These are phyloP conservation scores for Catocala sponsa DNA, from an alignment of 2,888 invertebrate genomes.

Conservation along the genomic window DNA sequence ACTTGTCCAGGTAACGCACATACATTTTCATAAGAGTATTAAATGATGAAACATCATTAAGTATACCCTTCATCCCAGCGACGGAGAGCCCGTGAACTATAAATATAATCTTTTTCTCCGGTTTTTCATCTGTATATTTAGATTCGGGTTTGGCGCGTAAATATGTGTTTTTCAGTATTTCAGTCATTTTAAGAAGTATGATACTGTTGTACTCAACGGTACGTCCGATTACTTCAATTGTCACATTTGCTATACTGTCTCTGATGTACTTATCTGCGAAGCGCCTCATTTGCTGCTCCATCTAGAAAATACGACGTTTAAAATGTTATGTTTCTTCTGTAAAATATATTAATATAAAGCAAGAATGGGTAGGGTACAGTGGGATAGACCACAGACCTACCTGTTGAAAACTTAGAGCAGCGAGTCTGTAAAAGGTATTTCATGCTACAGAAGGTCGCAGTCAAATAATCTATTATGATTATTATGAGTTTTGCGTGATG, in stretches of 20 bases:
- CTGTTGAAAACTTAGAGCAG: no score
- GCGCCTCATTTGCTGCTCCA: constrained; percentile 12
- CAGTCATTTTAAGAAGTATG: constrained; percentile 64
- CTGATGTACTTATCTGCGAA: neutral
- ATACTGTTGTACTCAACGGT: constrained; percentile 74
- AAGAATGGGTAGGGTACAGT: no score
- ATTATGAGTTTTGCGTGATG: no score
- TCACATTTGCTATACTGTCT: constrained; percentile 50
- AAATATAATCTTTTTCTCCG: constrained; percentile 72
- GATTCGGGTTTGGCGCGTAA: constrained; percentile 57
- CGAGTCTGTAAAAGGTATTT: no score
- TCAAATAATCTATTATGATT: no score
- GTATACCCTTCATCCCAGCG: constrained; percentile 56
- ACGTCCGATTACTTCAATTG: constrained; percentile 62
- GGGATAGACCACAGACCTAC: no score
- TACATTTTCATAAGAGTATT: constrained; percentile 59
- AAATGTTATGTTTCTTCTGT: neutral
- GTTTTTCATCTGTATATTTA: constrained; percentile 63
- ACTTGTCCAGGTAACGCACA: constrained; percentile 65
- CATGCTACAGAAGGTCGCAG: no score
- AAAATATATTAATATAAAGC: no score
- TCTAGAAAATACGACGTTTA: constrained; percentile 4
- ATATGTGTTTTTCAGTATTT: constrained; percentile 35
- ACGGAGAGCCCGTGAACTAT: constrained; percentile 72
- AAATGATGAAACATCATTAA: constrained; percentile 43